Percentiles rank a stretch among this genome's conserved stretches.
These are phyloP conservation scores for Marcusenius ussheri DNA, from an alignment of 2,113 vertebrate species.

Conservation along the genomic window DNA sequence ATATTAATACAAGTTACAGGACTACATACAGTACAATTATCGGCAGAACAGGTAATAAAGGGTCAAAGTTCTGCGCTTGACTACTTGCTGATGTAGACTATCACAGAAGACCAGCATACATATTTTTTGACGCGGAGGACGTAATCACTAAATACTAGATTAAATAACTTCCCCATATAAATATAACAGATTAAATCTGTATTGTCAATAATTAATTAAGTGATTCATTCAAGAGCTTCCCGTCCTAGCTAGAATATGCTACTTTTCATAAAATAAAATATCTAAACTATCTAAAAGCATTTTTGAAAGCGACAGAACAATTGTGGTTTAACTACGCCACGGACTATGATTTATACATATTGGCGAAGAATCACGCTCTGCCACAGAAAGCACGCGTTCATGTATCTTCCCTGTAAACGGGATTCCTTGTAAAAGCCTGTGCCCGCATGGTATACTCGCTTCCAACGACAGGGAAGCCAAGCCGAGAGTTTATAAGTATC, in stretches of 20 bases:
- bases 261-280: neutral
- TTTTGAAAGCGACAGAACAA: neutral
- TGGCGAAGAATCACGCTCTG: neutral
- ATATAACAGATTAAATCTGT: neutral
- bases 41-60: neutral
- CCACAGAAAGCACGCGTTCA: neutral
- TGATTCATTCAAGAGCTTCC: neutral
- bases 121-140: neutral
- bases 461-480: neutral
- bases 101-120: neutral
- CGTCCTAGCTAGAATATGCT: neutral
- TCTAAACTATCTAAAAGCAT: neutral
- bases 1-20: neutral
- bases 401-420: neutral
- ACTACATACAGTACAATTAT: neutral
- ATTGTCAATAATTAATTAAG: neutral
- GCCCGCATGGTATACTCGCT: neutral
- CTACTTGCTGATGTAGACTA: neutral
- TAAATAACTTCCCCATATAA: neutral
- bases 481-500: neutral
- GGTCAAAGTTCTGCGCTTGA: neutral
- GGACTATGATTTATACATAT: neutral
- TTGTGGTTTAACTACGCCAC: neutral
- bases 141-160: neutral
- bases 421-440: neutral